These are phyloP conservation scores for Anticlea derivata DNA, from an alignment of 2,888 invertebrate genomes.

Conservation along the genomic window DNA sequence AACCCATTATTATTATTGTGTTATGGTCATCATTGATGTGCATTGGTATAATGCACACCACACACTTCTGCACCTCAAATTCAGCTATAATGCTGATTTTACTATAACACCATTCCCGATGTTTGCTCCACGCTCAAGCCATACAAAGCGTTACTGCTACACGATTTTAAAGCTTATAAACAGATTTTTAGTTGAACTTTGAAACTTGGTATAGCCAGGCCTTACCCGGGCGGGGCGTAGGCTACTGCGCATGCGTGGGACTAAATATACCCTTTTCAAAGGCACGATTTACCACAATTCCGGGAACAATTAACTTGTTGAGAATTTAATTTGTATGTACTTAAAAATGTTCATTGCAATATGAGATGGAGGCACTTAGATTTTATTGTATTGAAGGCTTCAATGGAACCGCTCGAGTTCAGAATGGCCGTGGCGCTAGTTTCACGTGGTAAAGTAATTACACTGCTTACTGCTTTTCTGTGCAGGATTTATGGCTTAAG, in stretches of 20 bases:
- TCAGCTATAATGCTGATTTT: slow-evolving; percentile 22
- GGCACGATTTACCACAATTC: slow-evolving; percentile 55
- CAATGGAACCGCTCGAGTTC: slow-evolving; percentile 1
- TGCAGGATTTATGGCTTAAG: no score
- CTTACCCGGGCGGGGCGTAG: slow-evolving; percentile 66
- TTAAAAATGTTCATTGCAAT: slow-evolving; percentile 45
- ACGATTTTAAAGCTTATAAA: slow-evolving; percentile 33
- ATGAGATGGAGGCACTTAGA: slow-evolving; percentile 29
- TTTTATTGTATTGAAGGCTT: slow-evolving; percentile 30
- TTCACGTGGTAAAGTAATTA: slow-evolving; percentile 9
- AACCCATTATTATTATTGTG: no score
- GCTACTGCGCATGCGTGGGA: slow-evolving; percentile 59
- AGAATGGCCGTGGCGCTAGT: slow-evolving; percentile 1
- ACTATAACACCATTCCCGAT: slow-evolving; percentile 23
- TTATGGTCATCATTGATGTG: no score
- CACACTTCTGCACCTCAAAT: slow-evolving; percentile 14
- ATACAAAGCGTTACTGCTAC: slow-evolving; percentile 24
- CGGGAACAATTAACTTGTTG: slow-evolving; percentile 57
- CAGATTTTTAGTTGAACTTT: slow-evolving; percentile 49
- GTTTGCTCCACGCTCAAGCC: slow-evolving; percentile 18
- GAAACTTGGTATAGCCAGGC: slow-evolving; percentile 54
- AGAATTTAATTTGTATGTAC: slow-evolving; percentile 57
- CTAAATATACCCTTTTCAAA: slow-evolving; percentile 27
- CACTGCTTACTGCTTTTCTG: slow-evolving; percentile 4
- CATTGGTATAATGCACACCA: slow-evolving; percentile 5